Evolutionary conservation across 2,797 vertebrate genomes (phyloP).

Genomic region (Capromys pilorides): DNA sequence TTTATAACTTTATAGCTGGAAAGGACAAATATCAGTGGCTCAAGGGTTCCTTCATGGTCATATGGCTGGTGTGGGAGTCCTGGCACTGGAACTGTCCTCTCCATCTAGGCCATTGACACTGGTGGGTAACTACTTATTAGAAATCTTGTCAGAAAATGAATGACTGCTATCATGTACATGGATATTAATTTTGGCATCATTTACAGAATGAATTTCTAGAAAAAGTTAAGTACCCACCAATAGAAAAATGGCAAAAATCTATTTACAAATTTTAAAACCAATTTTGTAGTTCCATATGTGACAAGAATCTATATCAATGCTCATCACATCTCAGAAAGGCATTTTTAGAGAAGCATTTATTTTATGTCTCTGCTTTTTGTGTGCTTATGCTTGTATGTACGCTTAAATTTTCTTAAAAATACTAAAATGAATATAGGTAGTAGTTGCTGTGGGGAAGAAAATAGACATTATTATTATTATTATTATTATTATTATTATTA

Average conservation of each 20-base stretch:
- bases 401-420: conserved; percentile 37
- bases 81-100: background rate
- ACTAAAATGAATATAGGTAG: background rate
- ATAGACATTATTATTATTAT: background rate
- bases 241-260: background rate
- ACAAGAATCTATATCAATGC: background rate
- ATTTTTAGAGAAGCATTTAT: background rate
- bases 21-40: background rate
- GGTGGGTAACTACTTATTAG: background rate
- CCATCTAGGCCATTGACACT: background rate
- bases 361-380: background rate
- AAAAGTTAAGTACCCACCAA: background rate
- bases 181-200: background rate
- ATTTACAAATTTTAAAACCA: conserved; percentile 9
- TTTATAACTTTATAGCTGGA: background rate
- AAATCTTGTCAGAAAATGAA: background rate
- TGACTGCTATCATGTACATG: background rate
- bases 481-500: no score
- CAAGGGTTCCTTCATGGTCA: background rate
- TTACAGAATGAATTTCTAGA: background rate
- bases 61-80: background rate
- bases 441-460: background rate
- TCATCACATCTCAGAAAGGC: background rate
- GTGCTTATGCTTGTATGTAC: background rate
- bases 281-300: background rate